A percentile compares a stretch with the other conserved stretches of the same genome.
Evolutionary conservation across 1,140 invertebrate genomes (phyloP).

Genomic region (Frieseomelitta varia): DNA sequence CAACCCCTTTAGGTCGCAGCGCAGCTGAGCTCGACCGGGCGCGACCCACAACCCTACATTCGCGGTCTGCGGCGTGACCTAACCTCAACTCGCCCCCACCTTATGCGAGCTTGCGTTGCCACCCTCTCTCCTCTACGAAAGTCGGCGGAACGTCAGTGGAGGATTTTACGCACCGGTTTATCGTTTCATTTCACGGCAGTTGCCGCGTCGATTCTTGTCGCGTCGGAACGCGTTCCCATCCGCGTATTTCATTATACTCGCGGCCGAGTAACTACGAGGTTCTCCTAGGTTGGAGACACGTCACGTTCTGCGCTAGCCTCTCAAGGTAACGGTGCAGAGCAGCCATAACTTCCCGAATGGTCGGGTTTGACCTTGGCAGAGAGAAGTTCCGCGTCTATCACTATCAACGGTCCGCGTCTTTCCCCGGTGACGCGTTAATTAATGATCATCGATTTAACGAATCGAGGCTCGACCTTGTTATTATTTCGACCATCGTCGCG

Average conservation of each 20-base stretch:
- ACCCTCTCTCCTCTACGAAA: slow-evolving; percentile 39
- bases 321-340: slow-evolving; percentile 35
- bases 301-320: not conserved
- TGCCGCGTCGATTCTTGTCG: slow-evolving; percentile 6
- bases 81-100: slow-evolving; percentile 75
- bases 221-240: not conserved
- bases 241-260: too few species aligned
- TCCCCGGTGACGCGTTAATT: slow-evolving; percentile 62
- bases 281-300: not conserved
- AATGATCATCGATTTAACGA: slow-evolving; percentile 68
- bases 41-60: slow-evolving; percentile 82
- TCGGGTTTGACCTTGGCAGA: slow-evolving; percentile 56
- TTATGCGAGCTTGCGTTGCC: slow-evolving; percentile 55
- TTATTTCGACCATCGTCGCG: slow-evolving; percentile 13
- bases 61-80: slow-evolving; percentile 76
- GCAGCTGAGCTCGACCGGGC: slow-evolving; percentile 79
- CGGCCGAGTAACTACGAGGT: not conserved
- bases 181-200: slow-evolving; percentile 45
- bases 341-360: slow-evolving; percentile 46
- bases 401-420: slow-evolving; percentile 38
- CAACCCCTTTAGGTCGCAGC: slow-evolving; percentile 69
- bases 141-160: slow-evolving; percentile 17
- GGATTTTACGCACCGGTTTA: slow-evolving; percentile 58
- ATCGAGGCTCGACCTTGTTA: slow-evolving; percentile 50
- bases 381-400: slow-evolving; percentile 38